These are phyloP conservation scores for Drosophila koepferae DNA, from an alignment of 2,888 invertebrate genomes.

Conservation along the genomic window DNA sequence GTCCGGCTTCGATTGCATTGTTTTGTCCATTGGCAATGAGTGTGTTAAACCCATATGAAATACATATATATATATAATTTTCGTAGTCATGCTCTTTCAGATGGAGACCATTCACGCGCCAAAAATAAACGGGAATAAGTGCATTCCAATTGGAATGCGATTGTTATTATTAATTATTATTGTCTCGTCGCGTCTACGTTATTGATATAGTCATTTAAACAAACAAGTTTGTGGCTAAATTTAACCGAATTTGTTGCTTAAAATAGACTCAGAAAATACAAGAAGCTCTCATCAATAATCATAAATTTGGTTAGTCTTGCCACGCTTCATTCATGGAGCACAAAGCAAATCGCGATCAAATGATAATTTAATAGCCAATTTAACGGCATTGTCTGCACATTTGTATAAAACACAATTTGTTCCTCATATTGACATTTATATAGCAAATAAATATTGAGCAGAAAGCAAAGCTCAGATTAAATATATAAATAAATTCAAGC, in stretches of 20 bases:
- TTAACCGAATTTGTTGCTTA: slow-evolving; percentile 34
- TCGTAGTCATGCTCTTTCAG: slow-evolving; percentile 44
- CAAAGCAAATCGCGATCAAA: slow-evolving; percentile 56
- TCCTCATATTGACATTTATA: slow-evolving; percentile 67
- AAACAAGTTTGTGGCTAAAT: slow-evolving; percentile 24
- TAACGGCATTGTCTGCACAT: slow-evolving; percentile 57
- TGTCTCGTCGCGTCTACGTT: background rate
- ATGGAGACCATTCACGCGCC: slow-evolving; percentile 33
- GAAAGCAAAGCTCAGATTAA: slow-evolving; percentile 1
- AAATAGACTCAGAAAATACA: background rate
- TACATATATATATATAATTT: slow-evolving; percentile 14
- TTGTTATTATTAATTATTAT: slow-evolving; percentile 35
- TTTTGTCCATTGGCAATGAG: slow-evolving; percentile 30
- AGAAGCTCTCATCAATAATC: slow-evolving; percentile 18
- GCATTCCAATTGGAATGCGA: slow-evolving; percentile 31
- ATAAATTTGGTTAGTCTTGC: slow-evolving; percentile 32
- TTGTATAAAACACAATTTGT: slow-evolving; percentile 15
- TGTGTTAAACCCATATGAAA: slow-evolving; percentile 34
- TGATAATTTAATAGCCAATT: slow-evolving; percentile 75
- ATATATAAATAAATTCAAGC: slow-evolving; percentile 2
- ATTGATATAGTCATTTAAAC: background rate
- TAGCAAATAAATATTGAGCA: slow-evolving; percentile 25
- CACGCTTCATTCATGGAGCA: slow-evolving; percentile 49
- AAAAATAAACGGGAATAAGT: slow-evolving; percentile 45
- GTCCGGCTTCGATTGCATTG: slow-evolving; percentile 26